Evolutionary conservation across 2,113 vertebrate species (phyloP).

Genomic region (Neotoma lepida): DNA sequence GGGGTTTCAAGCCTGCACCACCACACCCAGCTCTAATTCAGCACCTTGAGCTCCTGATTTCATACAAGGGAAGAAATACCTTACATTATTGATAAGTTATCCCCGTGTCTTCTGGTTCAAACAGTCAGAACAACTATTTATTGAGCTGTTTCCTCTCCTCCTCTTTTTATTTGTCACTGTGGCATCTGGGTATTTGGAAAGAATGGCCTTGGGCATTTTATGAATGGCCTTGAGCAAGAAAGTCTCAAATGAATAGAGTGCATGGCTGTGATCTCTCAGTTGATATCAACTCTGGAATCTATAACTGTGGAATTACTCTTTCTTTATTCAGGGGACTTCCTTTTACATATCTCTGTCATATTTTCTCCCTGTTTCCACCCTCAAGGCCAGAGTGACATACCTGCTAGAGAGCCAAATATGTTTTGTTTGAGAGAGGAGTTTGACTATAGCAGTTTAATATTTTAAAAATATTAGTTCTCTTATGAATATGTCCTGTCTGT

Average conservation of each 20-base stretch:
- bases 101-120: neutral
- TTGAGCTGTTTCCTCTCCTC: neutral
- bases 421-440: neutral
- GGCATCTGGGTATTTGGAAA: neutral
- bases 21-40: neutral
- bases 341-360: neutral
- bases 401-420: neutral
- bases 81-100: neutral
- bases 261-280: neutral
- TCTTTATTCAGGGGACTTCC: neutral
- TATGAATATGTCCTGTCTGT: neutral
- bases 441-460: neutral
- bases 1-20: neutral
- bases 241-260: neutral
- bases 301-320: neutral
- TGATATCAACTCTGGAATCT: neutral
- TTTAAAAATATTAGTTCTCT: neutral
- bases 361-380: neutral
- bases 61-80: neutral
- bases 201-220: neutral
- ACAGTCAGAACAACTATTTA: neutral
- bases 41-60: neutral
- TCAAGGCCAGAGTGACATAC: neutral
- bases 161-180: neutral
- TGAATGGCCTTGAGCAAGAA: neutral